Evolutionary conservation across 1,140 invertebrate species (phyloP).

Genomic region (Drosophila nikananu): DNA sequence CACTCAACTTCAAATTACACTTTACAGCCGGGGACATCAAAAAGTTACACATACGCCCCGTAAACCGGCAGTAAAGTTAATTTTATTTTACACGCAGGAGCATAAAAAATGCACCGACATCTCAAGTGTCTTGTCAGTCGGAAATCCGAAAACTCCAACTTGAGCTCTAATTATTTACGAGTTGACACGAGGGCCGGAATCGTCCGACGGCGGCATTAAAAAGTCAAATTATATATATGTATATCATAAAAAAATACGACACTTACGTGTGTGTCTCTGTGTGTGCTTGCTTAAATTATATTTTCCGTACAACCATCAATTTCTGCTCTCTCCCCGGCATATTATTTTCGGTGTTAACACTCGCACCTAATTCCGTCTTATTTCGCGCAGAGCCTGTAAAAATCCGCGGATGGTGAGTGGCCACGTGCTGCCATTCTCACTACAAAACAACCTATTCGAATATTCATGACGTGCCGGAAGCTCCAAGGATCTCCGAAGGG

Average conservation of each 20-base stretch:
- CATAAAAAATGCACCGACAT: constrained; percentile 45
- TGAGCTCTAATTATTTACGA: constrained; percentile 77
- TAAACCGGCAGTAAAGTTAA: constrained; percentile 42
- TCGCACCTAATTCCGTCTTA: constrained; percentile 64
- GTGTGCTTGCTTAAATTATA: constrained; percentile 26
- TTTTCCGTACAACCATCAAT: constrained; percentile 24
- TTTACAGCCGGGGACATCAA: constrained; percentile 39
- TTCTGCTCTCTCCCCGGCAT: constrained; percentile 6
- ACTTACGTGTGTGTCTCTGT: constrained; percentile 38
- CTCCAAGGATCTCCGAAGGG: neutral
- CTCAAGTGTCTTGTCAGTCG: constrained; percentile 45
- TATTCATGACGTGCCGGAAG: constrained; percentile 49
- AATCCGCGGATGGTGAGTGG: constrained; percentile 8
- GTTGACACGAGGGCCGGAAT: constrained; percentile 20
- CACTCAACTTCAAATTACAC: constrained; percentile 25
- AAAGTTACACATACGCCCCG: constrained; percentile 47
- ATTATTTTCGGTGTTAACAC: constrained; percentile 57
- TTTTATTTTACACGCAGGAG: constrained; percentile 34
- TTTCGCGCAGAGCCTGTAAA: constrained; percentile 16
- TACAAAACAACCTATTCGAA: constrained; percentile 29
- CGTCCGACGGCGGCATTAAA: constrained; percentile 25
- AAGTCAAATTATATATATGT: constrained; percentile 65
- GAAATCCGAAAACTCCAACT: constrained; percentile 27
- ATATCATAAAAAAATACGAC: constrained; percentile 71
- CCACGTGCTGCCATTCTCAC: constrained; percentile 17